Evolutionary conservation across 2,888 invertebrate species (phyloP).

Genomic region (Selenia dentaria): DNA sequence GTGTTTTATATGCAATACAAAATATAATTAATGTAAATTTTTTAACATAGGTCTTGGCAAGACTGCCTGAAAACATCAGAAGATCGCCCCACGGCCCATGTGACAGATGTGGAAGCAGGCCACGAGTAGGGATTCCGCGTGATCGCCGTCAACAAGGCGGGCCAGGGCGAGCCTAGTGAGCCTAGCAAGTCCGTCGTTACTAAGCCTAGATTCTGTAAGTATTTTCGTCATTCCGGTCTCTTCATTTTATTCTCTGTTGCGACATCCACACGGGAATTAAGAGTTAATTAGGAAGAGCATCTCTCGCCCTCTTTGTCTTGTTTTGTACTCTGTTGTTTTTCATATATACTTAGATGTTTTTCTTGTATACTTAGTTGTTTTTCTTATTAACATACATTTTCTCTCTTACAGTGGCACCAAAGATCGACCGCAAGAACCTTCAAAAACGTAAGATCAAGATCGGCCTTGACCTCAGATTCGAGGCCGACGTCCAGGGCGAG

Average conservation of each 20-base stretch:
- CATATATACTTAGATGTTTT: no score
- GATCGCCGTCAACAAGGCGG: slow-evolving; percentile 96
- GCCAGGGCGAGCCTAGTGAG: slow-evolving; percentile 95
- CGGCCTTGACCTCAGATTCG: slow-evolving; percentile 94
- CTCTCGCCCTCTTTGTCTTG: no score
- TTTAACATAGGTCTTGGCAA: slow-evolving; percentile 88
- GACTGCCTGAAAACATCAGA: slow-evolving; percentile 92
- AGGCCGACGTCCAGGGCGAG: slow-evolving; percentile 97
- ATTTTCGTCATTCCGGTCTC: no score
- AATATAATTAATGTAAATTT: no score
- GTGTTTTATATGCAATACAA: no score
- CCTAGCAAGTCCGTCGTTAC: slow-evolving; percentile 92
- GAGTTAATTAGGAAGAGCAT: no score
- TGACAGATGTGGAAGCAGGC: slow-evolving; percentile 93
- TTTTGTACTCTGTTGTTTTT: no score
- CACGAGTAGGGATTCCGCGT: slow-evolving; percentile 97
- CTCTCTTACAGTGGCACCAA: slow-evolving; percentile 92
- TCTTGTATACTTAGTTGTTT: no score
- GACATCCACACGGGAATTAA: no score
- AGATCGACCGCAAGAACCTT: slow-evolving; percentile 97
- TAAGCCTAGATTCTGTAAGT: slow-evolving; percentile 93
- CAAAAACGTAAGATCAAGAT: slow-evolving; percentile 94
- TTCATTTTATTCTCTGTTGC: no score
- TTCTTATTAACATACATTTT: not conserved
- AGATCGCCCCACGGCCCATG: slow-evolving; percentile 90